Conservation (phyloP, 2,888 invertebrate species). For the Hydrotaea diabolus region DNA sequence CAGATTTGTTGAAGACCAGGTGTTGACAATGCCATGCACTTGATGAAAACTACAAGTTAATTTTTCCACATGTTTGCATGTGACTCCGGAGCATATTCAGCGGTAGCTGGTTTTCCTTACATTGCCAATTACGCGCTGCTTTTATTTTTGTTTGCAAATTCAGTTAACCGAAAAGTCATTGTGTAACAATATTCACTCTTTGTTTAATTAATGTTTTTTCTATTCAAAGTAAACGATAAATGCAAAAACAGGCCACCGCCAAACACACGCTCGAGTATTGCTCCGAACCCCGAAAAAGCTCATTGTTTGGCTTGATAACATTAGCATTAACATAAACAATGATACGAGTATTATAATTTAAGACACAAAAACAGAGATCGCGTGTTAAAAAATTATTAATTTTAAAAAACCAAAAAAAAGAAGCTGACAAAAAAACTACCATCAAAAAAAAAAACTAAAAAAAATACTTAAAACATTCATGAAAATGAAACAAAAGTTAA, state of each 20-base stretch:
- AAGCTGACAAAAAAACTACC: not conserved
- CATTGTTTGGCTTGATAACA: slow-evolving; percentile 27
- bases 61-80: too few species aligned
- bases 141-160: not conserved
- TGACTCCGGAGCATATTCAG: too few species aligned
- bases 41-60: too few species aligned
- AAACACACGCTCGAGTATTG: not conserved
- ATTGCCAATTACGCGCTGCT: not conserved
- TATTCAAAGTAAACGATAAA: not conserved
- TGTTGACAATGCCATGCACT: too few species aligned
- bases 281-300: not conserved
- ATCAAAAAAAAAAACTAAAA: not conserved
- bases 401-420: slow-evolving; percentile 35
- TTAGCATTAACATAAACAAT: slow-evolving; percentile 55
- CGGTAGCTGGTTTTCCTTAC: too few species aligned
- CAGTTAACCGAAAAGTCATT: not conserved
- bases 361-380: slow-evolving; percentile 58
- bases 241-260: not conserved
- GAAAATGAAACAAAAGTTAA: slow-evolving; percentile 21
- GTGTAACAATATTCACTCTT: not conserved
- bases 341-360: slow-evolving; percentile 47
- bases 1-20: too few species aligned
- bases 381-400: slow-evolving; percentile 69
- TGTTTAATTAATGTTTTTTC: not conserved
- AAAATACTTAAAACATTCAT: slow-evolving; percentile 1